phyloP scores from a whole-genome alignment of 2,113 vertebrate species.

The Melanostigma gelatinosum region DNA sequence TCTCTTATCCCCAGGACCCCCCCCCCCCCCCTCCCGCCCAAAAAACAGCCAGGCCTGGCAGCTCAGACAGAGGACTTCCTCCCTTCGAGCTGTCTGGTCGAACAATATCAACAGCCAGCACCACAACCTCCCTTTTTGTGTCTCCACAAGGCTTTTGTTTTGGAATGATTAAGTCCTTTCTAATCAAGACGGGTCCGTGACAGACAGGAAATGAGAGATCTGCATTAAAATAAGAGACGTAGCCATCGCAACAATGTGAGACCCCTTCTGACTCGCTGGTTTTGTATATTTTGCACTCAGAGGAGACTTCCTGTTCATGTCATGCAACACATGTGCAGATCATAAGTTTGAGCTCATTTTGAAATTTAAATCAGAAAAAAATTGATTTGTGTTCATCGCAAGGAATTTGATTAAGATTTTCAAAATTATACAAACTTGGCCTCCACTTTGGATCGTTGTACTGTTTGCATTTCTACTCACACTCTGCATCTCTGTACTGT shows the following conservation, averaged over 20 bases:
- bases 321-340: not conserved
- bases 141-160: slow-evolving; percentile 64
- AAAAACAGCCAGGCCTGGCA: slow-evolving; percentile 64
- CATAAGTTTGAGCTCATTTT: not conserved
- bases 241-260: not conserved
- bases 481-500: not conserved
- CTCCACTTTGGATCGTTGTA: not conserved
- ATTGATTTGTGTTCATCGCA: not conserved
- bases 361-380: not conserved
- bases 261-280: not conserved
- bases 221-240: slow-evolving; percentile 49
- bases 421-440: not conserved
- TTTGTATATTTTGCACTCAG: slow-evolving; percentile 3
- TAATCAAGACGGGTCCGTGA: slow-evolving; percentile 48
- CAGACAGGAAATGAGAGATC: slow-evolving; percentile 66
- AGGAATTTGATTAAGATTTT: not conserved
- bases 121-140: slow-evolving; percentile 48
- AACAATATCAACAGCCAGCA: slow-evolving; percentile 68
- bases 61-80: slow-evolving; percentile 76
- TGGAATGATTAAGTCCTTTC: slow-evolving; percentile 66
- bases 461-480: not conserved
- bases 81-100: slow-evolving; percentile 61
- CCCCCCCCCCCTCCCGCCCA: not conserved
- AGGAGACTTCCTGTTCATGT: not conserved
- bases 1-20: slow-evolving; percentile 61